Evolutionary conservation across 2,888 invertebrate genomes (phyloP).

Genomic region (Deilephila porcellus): DNA sequence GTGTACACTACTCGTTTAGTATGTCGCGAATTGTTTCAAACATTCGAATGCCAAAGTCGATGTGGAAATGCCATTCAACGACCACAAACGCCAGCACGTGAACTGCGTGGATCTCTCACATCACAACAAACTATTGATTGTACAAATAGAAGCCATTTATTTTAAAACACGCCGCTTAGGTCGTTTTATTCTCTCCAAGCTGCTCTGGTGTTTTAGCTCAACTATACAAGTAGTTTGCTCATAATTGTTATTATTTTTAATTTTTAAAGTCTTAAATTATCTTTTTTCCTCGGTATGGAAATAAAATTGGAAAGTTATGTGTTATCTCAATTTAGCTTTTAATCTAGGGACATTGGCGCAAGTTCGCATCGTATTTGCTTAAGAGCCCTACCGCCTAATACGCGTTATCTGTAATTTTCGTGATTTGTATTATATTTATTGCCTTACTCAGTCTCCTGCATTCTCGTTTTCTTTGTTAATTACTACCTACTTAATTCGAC

Average conservation of each 20-base stretch:
- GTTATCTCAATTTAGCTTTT: conserved; percentile 73
- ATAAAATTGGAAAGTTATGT: conserved; percentile 69
- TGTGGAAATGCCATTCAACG: conserved; percentile 77
- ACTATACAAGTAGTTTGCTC: conserved; percentile 82
- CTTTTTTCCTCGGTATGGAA: conserved; percentile 67
- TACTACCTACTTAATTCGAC: neutral
- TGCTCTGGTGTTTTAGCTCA: conserved; percentile 83
- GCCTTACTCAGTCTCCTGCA: conserved; percentile 43
- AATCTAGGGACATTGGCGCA: conserved; percentile 63
- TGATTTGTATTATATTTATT: conserved; percentile 42
- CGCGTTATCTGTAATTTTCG: conserved; percentile 46
- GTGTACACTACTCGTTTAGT: conserved; percentile 16
- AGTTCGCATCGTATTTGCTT: conserved; percentile 58
- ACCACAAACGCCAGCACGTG: conserved; percentile 68
- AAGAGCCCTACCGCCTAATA: conserved; percentile 60
- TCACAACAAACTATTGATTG: conserved; percentile 80
- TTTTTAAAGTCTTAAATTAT: conserved; percentile 63
- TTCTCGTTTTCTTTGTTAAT: conserved; percentile 35
- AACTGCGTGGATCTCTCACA: conserved; percentile 74
- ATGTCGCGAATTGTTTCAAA: conserved; percentile 40
- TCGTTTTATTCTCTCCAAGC: conserved; percentile 74
- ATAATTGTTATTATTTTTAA: conserved; percentile 81
- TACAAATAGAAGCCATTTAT: conserved; percentile 80
- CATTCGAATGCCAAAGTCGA: conserved; percentile 82
- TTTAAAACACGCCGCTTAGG: conserved; percentile 59